Conservation (phyloP, 2,888 invertebrate genomes). For the Galerucella pusilla region DNA sequence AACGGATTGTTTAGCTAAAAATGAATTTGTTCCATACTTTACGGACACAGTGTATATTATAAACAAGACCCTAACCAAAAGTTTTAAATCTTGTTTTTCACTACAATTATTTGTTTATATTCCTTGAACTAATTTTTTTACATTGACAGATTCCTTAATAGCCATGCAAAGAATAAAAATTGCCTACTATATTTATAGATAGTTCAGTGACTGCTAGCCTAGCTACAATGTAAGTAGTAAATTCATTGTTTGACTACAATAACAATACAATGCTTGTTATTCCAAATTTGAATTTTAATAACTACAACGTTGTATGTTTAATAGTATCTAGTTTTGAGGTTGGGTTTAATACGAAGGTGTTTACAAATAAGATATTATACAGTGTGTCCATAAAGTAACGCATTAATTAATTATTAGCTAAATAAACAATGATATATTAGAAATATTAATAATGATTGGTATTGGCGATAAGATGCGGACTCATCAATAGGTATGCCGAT, state of each 20-base stretch:
- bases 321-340: not conserved
- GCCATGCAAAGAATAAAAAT: not conserved
- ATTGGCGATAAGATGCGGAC: too few relatives aligned
- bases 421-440: too few relatives aligned
- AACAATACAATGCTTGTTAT: not conserved
- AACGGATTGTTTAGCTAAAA: too few relatives aligned
- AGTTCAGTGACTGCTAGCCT: not conserved
- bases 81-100: not conserved
- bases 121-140: not conserved
- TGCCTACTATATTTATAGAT: not conserved
- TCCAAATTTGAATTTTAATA: constrained; percentile 1
- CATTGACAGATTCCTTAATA: not conserved
- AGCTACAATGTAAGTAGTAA: not conserved
- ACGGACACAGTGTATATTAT: too few relatives aligned
- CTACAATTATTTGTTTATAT: not conserved
- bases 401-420: too few relatives aligned
- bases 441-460: too few relatives aligned
- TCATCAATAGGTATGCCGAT: too few relatives aligned
- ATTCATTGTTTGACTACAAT: not conserved
- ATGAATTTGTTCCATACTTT: too few relatives aligned
- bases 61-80: not conserved
- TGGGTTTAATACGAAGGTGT: not conserved
- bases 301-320: not conserved
- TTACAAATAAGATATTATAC: not conserved
- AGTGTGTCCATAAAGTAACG: not conserved